Percentiles rank a stretch among this genome's conserved stretches.
Evolutionary conservation across 92 coral and sea anemone species (phyloP).

Genomic region (Diadumene lineata): DNA sequence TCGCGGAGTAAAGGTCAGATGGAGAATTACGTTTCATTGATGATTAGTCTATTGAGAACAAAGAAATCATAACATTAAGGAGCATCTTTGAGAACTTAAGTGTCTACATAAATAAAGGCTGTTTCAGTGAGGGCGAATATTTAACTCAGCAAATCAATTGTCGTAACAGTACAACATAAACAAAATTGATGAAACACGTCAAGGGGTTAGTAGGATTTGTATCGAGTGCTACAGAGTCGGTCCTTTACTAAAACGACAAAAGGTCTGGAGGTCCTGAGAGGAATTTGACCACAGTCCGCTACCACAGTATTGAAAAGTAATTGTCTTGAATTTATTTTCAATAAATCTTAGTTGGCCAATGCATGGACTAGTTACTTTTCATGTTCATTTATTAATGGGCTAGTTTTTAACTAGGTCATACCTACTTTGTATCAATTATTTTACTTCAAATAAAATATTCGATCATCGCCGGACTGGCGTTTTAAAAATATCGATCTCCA

Average conservation of each 20-base stretch:
- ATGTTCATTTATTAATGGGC: not conserved
- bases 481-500: too few relatives aligned
- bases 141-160: not conserved
- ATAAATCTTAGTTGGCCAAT: too few relatives aligned
- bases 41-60: not conserved
- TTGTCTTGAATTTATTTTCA: too few relatives aligned
- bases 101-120: not conserved
- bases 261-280: too few relatives aligned
- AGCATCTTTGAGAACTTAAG: not conserved
- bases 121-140: not conserved
- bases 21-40: constrained; percentile 14
- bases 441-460: too few relatives aligned
- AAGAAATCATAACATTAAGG: not conserved
- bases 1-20: constrained; percentile 25
- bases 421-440: not conserved
- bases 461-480: too few relatives aligned
- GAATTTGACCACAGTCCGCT: too few relatives aligned
- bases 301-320: too few relatives aligned
- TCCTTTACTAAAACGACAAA: too few relatives aligned
- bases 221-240: too few relatives aligned
- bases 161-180: not conserved
- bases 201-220: too few relatives aligned
- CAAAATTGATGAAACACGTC: not conserved
- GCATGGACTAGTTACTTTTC: not conserved
- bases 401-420: not conserved